Evolutionary conservation across 2,797 vertebrate species (phyloP), one percentile per base, ranked within the genome.

Genomic region (Paguma larvata): DNA sequence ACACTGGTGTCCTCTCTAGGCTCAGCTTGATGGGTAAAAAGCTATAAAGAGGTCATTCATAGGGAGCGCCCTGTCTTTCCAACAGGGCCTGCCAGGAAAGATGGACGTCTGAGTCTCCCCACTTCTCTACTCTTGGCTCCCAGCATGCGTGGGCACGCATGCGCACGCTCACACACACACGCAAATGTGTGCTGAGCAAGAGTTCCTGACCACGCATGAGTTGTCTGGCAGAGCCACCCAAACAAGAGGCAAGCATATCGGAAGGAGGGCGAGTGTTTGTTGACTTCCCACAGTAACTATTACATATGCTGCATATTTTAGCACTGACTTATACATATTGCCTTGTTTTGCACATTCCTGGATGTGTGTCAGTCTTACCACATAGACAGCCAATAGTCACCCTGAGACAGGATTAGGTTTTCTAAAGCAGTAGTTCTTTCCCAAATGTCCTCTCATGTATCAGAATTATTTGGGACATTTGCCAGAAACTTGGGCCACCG

Each of bases 211-310:
- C 48, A 27, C 27, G 41, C 21, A 19, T 23, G 18, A 63, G 23
- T 56, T 85, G 41, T 51, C 87, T 73, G 80, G 78, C 46, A 83
- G 75, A 93, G 48, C 21, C 75, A 89, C 23, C 48, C 82, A 89
- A 79, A 80, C 34, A 46, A 78, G 70, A 96, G 41, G 48, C 6
- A 0, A 72, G 11, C 48, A 27, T 70, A 82, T 41, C 41, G 2
- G 10, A 70, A 59, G 85, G 32, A 87, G 38, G 46, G 25, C 14
- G 67, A 68, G 5, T 3, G 15, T 65, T 63, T 2, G 0, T 59
- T 59, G 41, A 13, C 62, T 68, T 46, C 44, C 85, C 63, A 34
- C 4, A 63, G 65, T 48, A 70, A 14, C 87, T 70, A 32, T 8
- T 44, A 23, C 10, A 38, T 10, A 5, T 9, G 48, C 15, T 59